Evolutionary conservation across 1,140 invertebrate genomes (phyloP), one percentile per base, ranked within the genome.

Genomic region (Spodoptera frugiperda): DNA sequence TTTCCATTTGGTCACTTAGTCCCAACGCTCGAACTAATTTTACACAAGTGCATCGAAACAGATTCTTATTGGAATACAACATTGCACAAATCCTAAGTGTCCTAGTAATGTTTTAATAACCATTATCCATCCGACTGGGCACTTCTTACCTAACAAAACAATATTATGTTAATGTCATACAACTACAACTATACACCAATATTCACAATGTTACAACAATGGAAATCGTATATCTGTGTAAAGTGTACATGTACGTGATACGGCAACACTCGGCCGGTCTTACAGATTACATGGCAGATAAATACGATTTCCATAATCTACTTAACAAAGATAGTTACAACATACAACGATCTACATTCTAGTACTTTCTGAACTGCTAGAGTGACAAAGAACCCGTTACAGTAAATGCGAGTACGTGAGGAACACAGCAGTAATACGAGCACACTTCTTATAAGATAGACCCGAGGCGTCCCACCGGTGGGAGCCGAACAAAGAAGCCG

Each of bases 401-500:
- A 30, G 25, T 4, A 11, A 30, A 33, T 11, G 33, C 12, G 48
- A 68, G 49, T 9, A 33, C 5, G 14, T 51, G 25, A 72, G 25
- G 30, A 63, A 75, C 72, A 54, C 72, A 44, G 46, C 33, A 65
- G 44, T 39, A 5, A 61, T 33, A 48, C 57, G 12, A 53, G 46
- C 10, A 72, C 76, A 78, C 76, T 78, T 72, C 63, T 15, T 61
- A 8, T 48, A 3, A 1, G 19, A 25, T 59, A 25, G 39, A 65
- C 46, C 57, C 48, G 72, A 21, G 25, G 11, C 19, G 55, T 67
- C 68, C 65, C 74, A 49, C 11, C 25, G 72, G 71, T 74, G 46
- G 68, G 83, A 82, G 59, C 51, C 72, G 87, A 88, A 93, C 91
- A 93, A 92, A 93, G 89, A 82, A 88, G 87, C 89, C 91, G 91